These are phyloP conservation scores for Suillia variegata DNA, from an alignment of 2,888 invertebrate genomes.

Conservation along the genomic window DNA sequence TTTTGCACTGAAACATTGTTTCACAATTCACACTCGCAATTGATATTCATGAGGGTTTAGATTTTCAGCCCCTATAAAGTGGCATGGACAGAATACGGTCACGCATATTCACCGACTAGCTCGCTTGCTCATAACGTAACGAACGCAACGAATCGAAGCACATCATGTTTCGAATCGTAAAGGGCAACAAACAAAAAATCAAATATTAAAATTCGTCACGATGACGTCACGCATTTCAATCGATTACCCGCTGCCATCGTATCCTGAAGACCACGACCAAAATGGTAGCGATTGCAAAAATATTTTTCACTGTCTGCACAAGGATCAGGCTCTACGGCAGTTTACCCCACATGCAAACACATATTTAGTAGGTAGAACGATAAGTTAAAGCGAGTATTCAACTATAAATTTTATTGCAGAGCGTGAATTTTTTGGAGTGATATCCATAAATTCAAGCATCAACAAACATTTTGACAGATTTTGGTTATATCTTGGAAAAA, in stretches of 20 bases:
- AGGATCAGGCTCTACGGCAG: not conserved
- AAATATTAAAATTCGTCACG: slow-evolving; percentile 57
- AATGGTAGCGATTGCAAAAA: not conserved
- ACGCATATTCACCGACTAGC: slow-evolving; percentile 1
- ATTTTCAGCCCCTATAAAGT: slow-evolving; percentile 39
- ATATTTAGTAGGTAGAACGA: not conserved
- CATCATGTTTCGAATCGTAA: slow-evolving; percentile 11
- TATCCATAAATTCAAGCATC: slow-evolving; percentile 40
- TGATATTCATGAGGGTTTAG: slow-evolving; percentile 51
- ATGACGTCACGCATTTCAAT: slow-evolving; percentile 59
- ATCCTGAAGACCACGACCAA: slow-evolving; percentile 28
- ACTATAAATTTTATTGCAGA: not conserved
- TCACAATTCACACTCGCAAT: no score
- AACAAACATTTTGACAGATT: slow-evolving; percentile 55
- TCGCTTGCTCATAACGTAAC: slow-evolving; percentile 4
- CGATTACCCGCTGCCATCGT: slow-evolving; percentile 53
- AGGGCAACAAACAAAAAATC: slow-evolving; percentile 33
- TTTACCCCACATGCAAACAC: not conserved
- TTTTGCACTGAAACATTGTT: no score
- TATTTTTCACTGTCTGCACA: not conserved
- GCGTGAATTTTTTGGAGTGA: not conserved
- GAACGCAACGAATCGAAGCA: slow-evolving; percentile 5
- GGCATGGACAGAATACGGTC: slow-evolving; percentile 10
- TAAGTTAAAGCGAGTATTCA: not conserved
- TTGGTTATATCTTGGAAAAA: no score